These are phyloP conservation scores for Imbricaverruca yamaguchii DNA, from an alignment of 2,888 invertebrate species.

Conservation along the genomic window DNA sequence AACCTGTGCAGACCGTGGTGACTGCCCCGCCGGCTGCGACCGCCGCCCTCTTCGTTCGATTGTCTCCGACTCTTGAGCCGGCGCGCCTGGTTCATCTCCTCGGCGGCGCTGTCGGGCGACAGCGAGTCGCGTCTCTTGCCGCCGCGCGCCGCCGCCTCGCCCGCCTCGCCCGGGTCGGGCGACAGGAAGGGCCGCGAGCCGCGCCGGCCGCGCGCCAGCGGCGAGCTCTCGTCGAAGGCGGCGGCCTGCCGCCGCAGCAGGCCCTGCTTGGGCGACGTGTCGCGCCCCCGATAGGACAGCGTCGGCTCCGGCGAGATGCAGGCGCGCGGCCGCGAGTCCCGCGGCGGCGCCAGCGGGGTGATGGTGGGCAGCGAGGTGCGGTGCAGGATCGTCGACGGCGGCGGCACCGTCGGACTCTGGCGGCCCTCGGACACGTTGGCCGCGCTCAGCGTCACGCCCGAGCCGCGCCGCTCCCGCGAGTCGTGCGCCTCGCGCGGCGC, in stretches of 20 bases:
- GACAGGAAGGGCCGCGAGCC: constrained; percentile 76
- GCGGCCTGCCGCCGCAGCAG: constrained; percentile 73
- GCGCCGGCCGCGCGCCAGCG: constrained; percentile 48
- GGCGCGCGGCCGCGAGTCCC: constrained; percentile 27
- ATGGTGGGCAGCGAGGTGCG: constrained; percentile 20
- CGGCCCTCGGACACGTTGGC: constrained; percentile 8
- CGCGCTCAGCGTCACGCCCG: neutral
- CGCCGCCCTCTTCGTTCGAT: constrained; percentile 33
- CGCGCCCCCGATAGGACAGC: constrained; percentile 30
- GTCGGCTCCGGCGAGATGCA: constrained; percentile 33
- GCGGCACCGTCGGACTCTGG: neutral
- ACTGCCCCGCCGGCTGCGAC: constrained; percentile 35
- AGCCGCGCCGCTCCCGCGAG: too few relatives aligned
- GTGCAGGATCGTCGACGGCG: neutral
- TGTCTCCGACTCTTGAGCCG: constrained; percentile 56
- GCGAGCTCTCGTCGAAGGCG: constrained; percentile 64
- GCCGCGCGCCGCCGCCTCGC: constrained; percentile 29
- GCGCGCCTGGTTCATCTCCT: constrained; percentile 43
- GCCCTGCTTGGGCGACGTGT: constrained; percentile 31
- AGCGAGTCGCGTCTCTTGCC: constrained; percentile 63
- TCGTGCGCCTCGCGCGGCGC: neutral
- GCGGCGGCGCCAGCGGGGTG: constrained; percentile 31
- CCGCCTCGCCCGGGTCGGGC: constrained; percentile 53
- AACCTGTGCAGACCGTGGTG: neutral
- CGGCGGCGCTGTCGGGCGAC: constrained; percentile 75